Base-by-base conservation (phyloP, 37 sponge, comb jelly and placozoan species). In the Beroe ovata region DNA sequence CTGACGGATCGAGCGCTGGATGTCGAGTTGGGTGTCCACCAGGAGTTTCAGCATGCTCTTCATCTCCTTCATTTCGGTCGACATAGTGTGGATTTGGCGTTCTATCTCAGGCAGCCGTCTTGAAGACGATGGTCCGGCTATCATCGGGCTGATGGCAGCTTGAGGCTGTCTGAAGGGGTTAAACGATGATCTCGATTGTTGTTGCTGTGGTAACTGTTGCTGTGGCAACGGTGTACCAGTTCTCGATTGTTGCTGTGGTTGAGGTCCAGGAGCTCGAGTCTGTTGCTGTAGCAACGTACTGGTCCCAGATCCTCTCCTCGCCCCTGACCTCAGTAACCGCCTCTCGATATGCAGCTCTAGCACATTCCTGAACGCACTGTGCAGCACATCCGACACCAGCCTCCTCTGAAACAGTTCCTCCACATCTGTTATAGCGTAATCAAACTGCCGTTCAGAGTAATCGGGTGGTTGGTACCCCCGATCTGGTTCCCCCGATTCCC, bases 1-100 rank as follows among this genome's bases (percentile, higher is more conserved):
- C 84, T 96, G 96, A 8, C 94, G 42, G 61, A 96, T 93, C 36
- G 94, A 71, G 47, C 96, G 89, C 89, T 96, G 96, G 41, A 93
- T 92, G 29, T 96, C 94, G 61, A 94, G 71, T 81, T 94, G 94
- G 25, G 94, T 90, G 38, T 96, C 94, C 89, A 96, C 94, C 88
- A 93, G 91, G 23, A 91, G 61, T 41, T 89, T 84, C 90, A 96
- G 88, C 91, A 96, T 72, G 81, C 91, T 90, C 90, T 94, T 91
- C 90, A 96, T 64, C 77, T 94, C 94, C 59, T 40, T 39, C 69
- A 96, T 88, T 37, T 94, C 91, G 1, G 60, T 59, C 59, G 90
- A 90, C 92, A 96, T 92, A 29, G 72, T 90, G 0, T 39, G 60
- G 60, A 96, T 63, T 88, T 96, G 84, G 38, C 84, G 34, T 29